Evolutionary conservation across 2,797 vertebrate species (phyloP).

Genomic region (Tamandua tetradactyla): DNA sequence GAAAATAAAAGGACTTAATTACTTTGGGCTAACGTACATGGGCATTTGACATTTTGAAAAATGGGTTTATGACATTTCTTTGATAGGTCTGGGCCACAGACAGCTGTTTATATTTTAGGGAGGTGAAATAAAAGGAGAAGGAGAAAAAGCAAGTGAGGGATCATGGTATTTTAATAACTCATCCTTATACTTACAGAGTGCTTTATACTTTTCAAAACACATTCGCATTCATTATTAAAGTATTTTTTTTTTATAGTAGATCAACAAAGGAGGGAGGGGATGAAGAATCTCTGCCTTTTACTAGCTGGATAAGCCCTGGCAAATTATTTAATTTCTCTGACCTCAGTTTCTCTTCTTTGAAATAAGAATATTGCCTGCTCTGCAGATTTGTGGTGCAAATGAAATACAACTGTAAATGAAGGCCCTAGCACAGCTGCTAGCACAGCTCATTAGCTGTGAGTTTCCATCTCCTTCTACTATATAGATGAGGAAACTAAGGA

Average conservation of each 20-base stretch:
- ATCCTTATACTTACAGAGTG: slow-evolving; percentile 9
- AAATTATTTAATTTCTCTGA: slow-evolving; percentile 13
- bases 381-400: not conserved
- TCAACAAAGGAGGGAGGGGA: not conserved
- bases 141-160: not conserved
- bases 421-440: not conserved
- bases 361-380: not conserved
- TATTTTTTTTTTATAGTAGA: slow-evolving; percentile 53
- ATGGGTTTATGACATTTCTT: slow-evolving; percentile 76
- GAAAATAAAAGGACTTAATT: slow-evolving; percentile 76
- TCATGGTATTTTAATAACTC: slow-evolving; percentile 4
- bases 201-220: slow-evolving; percentile 33
- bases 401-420: not conserved
- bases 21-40: slow-evolving; percentile 67
- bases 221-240: slow-evolving; percentile 43
- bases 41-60: slow-evolving; percentile 81
- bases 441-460: not conserved
- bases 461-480: not conserved
- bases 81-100: slow-evolving; percentile 62
- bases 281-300: slow-evolving; percentile 21
- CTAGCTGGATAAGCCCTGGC: slow-evolving; percentile 25
- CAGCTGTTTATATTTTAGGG: slow-evolving; percentile 54
- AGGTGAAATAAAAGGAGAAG: slow-evolving; percentile 48
- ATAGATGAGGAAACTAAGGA: not conserved
- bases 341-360: slow-evolving; percentile 37